phyloP scores from a whole-genome alignment of 1,140 invertebrate species.

The Metaphire vulgaris region DNA sequence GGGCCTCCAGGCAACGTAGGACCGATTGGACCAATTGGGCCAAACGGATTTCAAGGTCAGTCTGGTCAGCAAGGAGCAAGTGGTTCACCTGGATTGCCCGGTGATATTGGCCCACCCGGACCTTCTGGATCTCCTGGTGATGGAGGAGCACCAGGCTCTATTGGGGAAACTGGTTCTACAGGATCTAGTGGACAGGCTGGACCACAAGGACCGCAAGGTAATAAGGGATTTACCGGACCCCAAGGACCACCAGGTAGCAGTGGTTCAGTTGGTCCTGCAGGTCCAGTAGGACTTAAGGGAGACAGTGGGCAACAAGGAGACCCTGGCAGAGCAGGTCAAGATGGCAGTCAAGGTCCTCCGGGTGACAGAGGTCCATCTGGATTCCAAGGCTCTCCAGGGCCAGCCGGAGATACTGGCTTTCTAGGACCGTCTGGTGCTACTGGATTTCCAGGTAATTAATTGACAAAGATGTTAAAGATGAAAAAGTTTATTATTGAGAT shows the following conservation, averaged over 20 bases:
- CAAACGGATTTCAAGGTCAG: slow-evolving; percentile 14
- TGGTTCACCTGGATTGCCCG: slow-evolving; percentile 4
- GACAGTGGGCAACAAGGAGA: slow-evolving; percentile 6
- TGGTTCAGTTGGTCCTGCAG: slow-evolving; percentile 2
- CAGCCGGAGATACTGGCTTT: slow-evolving; percentile 9
- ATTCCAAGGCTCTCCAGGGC: slow-evolving; percentile 15
- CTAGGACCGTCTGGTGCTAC: slow-evolving; percentile 3
- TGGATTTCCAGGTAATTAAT: slow-evolving; percentile 15
- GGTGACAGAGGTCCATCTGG: slow-evolving; percentile 10
- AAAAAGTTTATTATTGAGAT: too few species aligned
- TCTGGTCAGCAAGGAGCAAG: slow-evolving; percentile 13
- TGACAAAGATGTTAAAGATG: too few species aligned
- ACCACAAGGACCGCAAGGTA: slow-evolving; percentile 14
- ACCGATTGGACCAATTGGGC: not conserved
- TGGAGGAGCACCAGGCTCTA: slow-evolving; percentile 8
- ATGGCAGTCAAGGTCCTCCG: slow-evolving; percentile 1
- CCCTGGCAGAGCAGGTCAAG: slow-evolving; percentile 8
- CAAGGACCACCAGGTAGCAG: not conserved
- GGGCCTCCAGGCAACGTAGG: not conserved
- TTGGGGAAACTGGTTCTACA: slow-evolving; percentile 5
- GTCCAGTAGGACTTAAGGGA: slow-evolving; percentile 17
- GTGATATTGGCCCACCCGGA: slow-evolving; percentile 12
- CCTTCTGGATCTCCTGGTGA: slow-evolving; percentile 9
- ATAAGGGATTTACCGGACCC: not conserved
- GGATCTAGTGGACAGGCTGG: slow-evolving; percentile 16